These are phyloP conservation scores for Papilio demoleus DNA, from an alignment of 2,888 invertebrate genomes.

Conservation along the genomic window DNA sequence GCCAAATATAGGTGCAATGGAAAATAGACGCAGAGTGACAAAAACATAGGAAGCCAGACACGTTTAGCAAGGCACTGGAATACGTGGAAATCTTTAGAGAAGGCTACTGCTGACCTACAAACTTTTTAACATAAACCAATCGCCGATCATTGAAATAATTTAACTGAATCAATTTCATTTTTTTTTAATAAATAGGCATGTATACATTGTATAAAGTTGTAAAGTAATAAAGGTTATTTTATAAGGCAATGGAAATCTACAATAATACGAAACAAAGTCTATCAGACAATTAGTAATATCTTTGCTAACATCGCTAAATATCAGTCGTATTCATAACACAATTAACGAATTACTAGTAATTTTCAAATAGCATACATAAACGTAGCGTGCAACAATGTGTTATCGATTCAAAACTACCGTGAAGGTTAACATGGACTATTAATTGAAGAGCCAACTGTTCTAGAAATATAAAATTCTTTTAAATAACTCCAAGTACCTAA, in stretches of 20 bases:
- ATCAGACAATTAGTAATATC: background rate
- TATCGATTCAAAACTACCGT: constrained; percentile 24
- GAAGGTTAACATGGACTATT: constrained; percentile 11
- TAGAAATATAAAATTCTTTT: constrained; percentile 4
- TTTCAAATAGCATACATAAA: constrained; percentile 1
- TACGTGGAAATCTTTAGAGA: no score
- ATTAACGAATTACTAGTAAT: constrained; percentile 25
- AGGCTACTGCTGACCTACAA: no score
- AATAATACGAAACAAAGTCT: background rate
- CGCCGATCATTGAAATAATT: no score
- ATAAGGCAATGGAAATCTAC: background rate
- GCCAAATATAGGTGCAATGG: no score
- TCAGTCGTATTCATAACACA: constrained; percentile 12
- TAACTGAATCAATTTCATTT: no score
- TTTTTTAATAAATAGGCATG: no score
- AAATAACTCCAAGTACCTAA: background rate
- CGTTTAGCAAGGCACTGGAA: no score
- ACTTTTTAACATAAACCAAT: no score
- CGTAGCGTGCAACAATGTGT: constrained; percentile 2
- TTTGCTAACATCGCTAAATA: background rate
- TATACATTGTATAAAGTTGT: no score
- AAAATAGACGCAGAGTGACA: no score
- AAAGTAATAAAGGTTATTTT: no score
- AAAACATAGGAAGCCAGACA: no score
- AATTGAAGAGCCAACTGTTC: background rate